Conservation (phyloP, 2,113 vertebrate genomes). For the Dromas ardeola region DNA sequence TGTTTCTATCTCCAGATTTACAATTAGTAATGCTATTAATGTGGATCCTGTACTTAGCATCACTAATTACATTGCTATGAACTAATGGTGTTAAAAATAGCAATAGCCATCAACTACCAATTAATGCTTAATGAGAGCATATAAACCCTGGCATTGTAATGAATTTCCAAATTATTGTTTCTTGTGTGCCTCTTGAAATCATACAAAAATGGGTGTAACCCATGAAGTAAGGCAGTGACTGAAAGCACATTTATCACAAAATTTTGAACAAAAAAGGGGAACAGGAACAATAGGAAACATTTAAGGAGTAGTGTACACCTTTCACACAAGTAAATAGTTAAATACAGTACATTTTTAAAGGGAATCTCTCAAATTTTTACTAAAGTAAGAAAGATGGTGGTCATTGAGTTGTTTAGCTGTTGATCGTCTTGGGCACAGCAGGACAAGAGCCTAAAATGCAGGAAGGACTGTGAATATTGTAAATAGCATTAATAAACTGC, state of each 20-base stretch:
- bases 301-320: background rate
- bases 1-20: conserved; percentile 83
- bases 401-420: background rate
- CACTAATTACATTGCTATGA: conserved; percentile 88
- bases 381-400: background rate
- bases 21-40: conserved; percentile 88
- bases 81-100: conserved; percentile 87
- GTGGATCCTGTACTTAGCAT: conserved; percentile 87
- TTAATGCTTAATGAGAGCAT: conserved; percentile 86
- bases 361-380: background rate
- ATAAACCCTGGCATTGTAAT: conserved; percentile 86
- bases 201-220: conserved; percentile 62
- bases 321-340: background rate
- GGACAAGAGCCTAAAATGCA: background rate
- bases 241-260: conserved; percentile 20
- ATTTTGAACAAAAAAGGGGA: background rate
- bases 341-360: background rate
- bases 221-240: conserved; percentile 47
- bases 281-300: background rate
- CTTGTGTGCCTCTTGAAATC: conserved; percentile 70
- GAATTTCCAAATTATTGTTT: conserved; percentile 83
- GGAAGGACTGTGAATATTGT: background rate
- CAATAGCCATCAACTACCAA: conserved; percentile 87
- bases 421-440: background rate
- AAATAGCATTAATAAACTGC: background rate